A percentile compares a stretch with the other conserved stretches of the same genome.
phyloP scores from a whole-genome alignment of 92 coral and sea anemone species.

The Desmophyllum pertusum region DNA sequence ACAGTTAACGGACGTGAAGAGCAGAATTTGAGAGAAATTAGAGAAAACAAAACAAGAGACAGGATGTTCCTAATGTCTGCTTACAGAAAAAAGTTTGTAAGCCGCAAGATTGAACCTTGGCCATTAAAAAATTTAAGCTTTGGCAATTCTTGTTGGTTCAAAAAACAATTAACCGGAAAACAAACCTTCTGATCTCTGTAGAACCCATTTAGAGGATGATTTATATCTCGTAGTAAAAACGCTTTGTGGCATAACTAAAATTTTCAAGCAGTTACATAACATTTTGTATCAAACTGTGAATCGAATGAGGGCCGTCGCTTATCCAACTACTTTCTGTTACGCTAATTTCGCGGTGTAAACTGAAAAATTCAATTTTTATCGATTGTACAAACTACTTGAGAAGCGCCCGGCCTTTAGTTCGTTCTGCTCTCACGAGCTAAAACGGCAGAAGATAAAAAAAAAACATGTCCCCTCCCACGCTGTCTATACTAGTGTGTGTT shows the following conservation, averaged over 20 bases:
- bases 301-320: neutral
- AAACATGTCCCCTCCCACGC: neutral
- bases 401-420: neutral
- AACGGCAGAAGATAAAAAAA: neutral
- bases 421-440: neutral
- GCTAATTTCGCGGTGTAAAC: neutral
- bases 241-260: neutral
- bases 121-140: neutral
- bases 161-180: neutral
- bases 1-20: neutral
- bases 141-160: neutral
- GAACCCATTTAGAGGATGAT: neutral
- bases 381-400: neutral
- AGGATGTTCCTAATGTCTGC: neutral
- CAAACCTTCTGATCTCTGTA: neutral
- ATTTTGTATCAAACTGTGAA: neutral
- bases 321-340: neutral
- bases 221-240: neutral
- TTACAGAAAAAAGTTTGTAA: neutral
- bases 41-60: neutral
- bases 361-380: neutral
- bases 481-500: neutral
- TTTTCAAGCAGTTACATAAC: neutral
- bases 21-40: neutral
- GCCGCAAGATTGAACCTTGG: neutral